Conservation (phyloP, 2,888 invertebrate genomes). For the Pedicia rivosa region DNA sequence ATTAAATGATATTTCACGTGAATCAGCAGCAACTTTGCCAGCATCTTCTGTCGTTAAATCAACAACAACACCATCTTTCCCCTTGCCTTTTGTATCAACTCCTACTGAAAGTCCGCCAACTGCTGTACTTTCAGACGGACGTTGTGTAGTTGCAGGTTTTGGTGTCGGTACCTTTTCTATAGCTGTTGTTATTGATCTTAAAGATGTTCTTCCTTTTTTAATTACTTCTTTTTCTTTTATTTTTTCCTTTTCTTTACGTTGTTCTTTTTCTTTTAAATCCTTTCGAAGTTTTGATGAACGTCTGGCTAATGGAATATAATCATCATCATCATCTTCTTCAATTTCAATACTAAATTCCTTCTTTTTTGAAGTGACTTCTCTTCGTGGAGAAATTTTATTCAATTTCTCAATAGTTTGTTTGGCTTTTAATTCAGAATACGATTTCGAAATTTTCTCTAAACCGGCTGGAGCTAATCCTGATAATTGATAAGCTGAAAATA, state of each 20-base stretch:
- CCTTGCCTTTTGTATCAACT: conserved; percentile 34
- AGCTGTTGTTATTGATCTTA: neutral
- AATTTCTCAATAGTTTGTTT: neutral
- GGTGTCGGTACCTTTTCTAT: neutral
- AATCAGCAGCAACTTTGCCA: conserved; percentile 45
- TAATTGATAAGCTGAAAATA: conserved; percentile 46
- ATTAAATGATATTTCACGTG: conserved; percentile 58
- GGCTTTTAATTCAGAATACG: conserved; percentile 16
- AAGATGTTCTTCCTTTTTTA: conserved; percentile 21
- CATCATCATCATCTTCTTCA: conserved; percentile 29
- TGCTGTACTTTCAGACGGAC: conserved; percentile 56
- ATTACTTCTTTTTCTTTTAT: conserved; percentile 18
- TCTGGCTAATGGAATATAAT: conserved; percentile 32
- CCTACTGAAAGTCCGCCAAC: conserved; percentile 56
- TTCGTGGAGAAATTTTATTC: conserved; percentile 3
- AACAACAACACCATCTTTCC: conserved; percentile 30
- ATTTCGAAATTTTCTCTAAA: conserved; percentile 10
- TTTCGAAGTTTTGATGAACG: conserved; percentile 22
- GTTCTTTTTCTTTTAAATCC: conserved; percentile 6
- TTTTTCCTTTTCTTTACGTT: conserved; percentile 19
- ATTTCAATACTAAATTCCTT: conserved; percentile 24
- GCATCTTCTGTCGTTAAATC: conserved; percentile 46
- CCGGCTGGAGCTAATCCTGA: conserved; percentile 31
- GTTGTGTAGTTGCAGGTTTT: too few species aligned
- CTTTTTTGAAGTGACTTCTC: conserved; percentile 27